Evolutionary conservation across 1,140 invertebrate species (phyloP).

Genomic region (Lanistes nyassanus): DNA sequence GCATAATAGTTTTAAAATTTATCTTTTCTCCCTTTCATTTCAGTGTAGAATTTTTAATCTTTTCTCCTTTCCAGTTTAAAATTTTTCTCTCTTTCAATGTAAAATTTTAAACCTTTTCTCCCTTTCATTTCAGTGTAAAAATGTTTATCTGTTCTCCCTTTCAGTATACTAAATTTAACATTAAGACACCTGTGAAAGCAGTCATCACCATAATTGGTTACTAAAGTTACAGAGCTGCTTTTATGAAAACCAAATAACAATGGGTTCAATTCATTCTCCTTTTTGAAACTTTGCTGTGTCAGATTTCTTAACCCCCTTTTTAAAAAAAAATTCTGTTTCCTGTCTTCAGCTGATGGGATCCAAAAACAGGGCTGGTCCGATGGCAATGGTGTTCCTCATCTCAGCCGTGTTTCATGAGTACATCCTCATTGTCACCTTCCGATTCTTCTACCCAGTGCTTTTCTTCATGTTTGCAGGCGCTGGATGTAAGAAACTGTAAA

Average conservation of each 20-base stretch:
- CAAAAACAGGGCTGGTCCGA: conserved; percentile 66
- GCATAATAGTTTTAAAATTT: background rate
- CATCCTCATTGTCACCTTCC: conserved; percentile 79
- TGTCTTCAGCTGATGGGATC: conserved; percentile 60
- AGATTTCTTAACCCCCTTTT: too few relatives aligned
- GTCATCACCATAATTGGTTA: too few relatives aligned
- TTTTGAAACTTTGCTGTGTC: too few relatives aligned
- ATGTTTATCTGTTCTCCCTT: too few relatives aligned
- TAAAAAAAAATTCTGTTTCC: conserved; percentile 22
- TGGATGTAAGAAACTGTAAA: conserved; percentile 61
- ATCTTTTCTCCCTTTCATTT: background rate
- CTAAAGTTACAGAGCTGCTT: too few relatives aligned
- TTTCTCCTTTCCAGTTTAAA: too few relatives aligned
- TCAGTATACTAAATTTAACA: too few relatives aligned
- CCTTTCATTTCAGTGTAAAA: too few relatives aligned
- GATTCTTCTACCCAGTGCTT: conserved; percentile 88
- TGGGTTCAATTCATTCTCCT: background rate
- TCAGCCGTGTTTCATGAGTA: conserved; percentile 87
- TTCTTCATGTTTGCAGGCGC: conserved; percentile 71
- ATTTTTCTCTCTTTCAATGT: too few relatives aligned
- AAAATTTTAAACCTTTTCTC: background rate
- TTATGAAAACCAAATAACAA: background rate
- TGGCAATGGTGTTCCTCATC: conserved; percentile 71
- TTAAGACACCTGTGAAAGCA: too few relatives aligned
- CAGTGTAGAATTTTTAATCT: too few relatives aligned